These are phyloP conservation scores for Herminia tarsipennalis DNA, from an alignment of 2,888 invertebrate species.

Conservation along the genomic window DNA sequence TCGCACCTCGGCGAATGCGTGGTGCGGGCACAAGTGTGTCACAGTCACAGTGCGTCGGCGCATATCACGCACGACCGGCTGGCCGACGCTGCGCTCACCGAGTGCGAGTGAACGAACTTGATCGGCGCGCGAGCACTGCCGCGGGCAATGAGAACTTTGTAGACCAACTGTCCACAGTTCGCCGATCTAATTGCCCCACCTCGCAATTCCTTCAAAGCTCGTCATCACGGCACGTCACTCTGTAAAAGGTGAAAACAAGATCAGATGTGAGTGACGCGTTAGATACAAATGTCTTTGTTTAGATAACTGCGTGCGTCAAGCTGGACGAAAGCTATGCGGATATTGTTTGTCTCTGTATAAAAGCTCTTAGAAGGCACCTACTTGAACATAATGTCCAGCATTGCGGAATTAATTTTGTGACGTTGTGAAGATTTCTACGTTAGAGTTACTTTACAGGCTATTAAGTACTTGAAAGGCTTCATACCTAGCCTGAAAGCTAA, in stretches of 20 bases:
- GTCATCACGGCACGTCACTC: constrained; percentile 35
- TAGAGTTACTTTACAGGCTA: too few species aligned
- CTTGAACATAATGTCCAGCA: too few species aligned
- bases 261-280: constrained; percentile 16
- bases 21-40: constrained; percentile 61
- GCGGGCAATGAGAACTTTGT: constrained; percentile 20
- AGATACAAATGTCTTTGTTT: constrained; percentile 8
- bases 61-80: constrained; percentile 58
- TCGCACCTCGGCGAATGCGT: constrained; percentile 62
- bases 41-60: constrained; percentile 62
- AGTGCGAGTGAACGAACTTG: constrained; percentile 41
- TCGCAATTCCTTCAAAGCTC: constrained; percentile 43
- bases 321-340: neutral
- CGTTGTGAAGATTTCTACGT: too few species aligned
- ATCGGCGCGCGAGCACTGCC: constrained; percentile 22
- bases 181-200: constrained; percentile 46
- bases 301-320: neutral
- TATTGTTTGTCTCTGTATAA: too few species aligned
- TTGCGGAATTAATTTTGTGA: too few species aligned
- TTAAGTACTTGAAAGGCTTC: too few species aligned
- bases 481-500: too few species aligned
- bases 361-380: too few species aligned
- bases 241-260: constrained; percentile 30
- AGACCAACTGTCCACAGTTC: constrained; percentile 20
- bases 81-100: constrained; percentile 43